phyloP scores from a whole-genome alignment of 2,797 vertebrate species.

The Diplodus puntazzo region DNA sequence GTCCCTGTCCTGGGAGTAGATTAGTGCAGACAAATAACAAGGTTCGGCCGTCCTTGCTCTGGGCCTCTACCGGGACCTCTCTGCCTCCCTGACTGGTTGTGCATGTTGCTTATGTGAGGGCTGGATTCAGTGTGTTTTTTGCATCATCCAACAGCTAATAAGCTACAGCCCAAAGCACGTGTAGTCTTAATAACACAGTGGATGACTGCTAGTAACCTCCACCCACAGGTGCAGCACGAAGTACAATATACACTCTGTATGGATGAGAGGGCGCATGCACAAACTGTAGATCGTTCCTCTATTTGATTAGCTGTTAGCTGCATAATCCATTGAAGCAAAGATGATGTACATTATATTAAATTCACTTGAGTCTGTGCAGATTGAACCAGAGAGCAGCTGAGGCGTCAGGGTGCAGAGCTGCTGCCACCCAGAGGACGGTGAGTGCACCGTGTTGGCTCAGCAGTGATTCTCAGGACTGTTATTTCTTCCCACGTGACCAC shows the following conservation, averaged over 20 bases:
- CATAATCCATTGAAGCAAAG: not conserved
- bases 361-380: not conserved
- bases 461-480: not conserved
- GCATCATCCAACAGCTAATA: constrained; percentile 3
- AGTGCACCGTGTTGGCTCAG: not conserved
- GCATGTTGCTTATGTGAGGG: constrained; percentile 4
- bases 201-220: constrained; percentile 15
- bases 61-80: constrained; percentile 9
- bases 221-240: constrained; percentile 7
- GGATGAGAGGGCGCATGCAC: constrained; percentile 2
- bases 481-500: not conserved
- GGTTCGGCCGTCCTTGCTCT: constrained; percentile 56
- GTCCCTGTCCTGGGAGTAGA: constrained; percentile 24
- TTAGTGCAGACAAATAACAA: constrained; percentile 38
- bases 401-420: constrained; percentile 39
- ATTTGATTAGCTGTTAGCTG: constrained; percentile 8
- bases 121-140: not conserved
- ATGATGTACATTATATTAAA: not conserved
- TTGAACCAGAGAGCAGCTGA: not conserved
- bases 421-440: constrained; percentile 66
- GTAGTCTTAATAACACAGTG: constrained; percentile 22
- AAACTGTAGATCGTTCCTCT: not conserved
- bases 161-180: constrained; percentile 13
- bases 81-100: not conserved
- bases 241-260: not conserved